Base-by-base conservation (phyloP, 2,888 invertebrate genomes). In the Nephrotoma flavescens region DNA sequence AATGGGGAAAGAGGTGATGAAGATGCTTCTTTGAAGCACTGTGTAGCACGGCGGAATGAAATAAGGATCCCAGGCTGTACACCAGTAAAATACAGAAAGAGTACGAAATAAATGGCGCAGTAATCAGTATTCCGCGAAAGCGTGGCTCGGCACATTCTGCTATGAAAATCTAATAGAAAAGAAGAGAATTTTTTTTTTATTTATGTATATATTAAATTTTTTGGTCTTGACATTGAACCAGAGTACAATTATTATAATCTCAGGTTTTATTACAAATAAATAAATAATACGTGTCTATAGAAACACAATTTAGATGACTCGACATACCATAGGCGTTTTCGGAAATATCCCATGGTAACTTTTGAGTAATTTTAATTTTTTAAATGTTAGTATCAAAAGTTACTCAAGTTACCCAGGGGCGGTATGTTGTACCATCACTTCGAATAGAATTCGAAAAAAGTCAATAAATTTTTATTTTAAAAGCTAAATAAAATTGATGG, bases 101-200 rank as follows among this genome's bases (percentile, higher is more conserved):
- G 89, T 96, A 96, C 19, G 95, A 94, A 41, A 95, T 94, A 89
- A 95, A 95, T 0, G 95, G 95, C 0, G 94, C 94, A n/a, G 95
- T 95, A 42, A 95, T 94, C 9, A 96, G 92, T 86, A 94, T 91
- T 4, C 96, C 95, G 87, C 96, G 93, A 15, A 96, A 90, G 89
- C 94, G 93, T 31, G 96, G 95, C 88, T 96, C 95, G 2, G 96
- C 94, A 88, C 95, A 95, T 92, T 96, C 96, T 4, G 95, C 95
- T 87, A 96, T 93, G 88, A 96, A 93, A 3, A 96, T 95, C 96
- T 96, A 91, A 1, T 90, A 89, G 88, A 85, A 88, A 88, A 87
- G 86, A 86, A 87, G 86, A 19, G 31, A 83, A 47, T n/a, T n/a
- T n/a, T n/a, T n/a, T n/a, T n/a, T n/a, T 19, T 0, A 19, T 19